Evolutionary conservation across 2,113 vertebrate genomes (phyloP).

Genomic region (Clarias magur): DNA sequence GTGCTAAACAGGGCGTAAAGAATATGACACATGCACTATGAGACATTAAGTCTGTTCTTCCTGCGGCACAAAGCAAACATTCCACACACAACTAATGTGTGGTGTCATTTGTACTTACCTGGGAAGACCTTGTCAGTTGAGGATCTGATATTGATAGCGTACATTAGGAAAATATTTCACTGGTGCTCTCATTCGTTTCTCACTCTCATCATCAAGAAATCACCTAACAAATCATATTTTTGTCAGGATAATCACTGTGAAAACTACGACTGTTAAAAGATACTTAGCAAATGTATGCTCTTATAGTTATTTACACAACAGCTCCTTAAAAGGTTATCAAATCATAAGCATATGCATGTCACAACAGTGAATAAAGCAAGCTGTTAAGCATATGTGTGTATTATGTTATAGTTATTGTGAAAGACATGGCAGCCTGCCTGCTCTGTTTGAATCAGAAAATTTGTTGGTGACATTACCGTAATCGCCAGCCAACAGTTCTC

Average conservation of each 20-base stretch:
- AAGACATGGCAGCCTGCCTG: neutral
- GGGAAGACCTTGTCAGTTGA: neutral
- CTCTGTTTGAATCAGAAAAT: neutral
- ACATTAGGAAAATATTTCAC: neutral
- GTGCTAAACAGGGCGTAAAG: neutral
- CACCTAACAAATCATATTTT: neutral
- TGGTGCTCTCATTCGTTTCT: conserved; percentile 14
- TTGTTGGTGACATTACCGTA: neutral
- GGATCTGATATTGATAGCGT: neutral
- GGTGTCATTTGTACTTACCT: conserved; percentile 6
- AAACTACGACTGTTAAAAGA: neutral
- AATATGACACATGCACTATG: neutral
- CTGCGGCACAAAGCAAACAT: conserved; percentile 21
- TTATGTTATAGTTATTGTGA: neutral
- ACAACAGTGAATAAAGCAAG: neutral
- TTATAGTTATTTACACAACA: neutral
- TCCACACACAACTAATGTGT: neutral
- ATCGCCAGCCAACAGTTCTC: neutral
- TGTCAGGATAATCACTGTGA: neutral
- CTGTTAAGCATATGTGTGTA: neutral
- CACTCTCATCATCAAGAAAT: neutral
- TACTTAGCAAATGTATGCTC: neutral
- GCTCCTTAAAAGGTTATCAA: neutral
- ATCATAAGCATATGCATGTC: neutral
- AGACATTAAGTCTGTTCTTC: neutral